A percentile compares a stretch with the other conserved stretches of the same genome.
phyloP scores from a whole-genome alignment of 2,113 vertebrate genomes.

The Menura novaehollandiae region DNA sequence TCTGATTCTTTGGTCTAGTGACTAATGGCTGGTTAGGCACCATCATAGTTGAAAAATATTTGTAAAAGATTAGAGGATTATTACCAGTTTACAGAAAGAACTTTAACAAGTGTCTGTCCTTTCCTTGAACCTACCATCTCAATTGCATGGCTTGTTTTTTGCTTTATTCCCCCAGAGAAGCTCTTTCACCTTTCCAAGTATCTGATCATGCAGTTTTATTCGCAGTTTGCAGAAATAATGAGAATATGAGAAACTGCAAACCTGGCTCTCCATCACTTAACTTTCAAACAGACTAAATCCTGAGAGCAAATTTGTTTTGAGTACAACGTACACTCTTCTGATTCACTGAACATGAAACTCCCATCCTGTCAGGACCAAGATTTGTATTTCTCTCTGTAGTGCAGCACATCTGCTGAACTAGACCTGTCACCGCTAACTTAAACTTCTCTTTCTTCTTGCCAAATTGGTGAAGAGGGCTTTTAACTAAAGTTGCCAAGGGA shows the following conservation, averaged over 20 bases:
- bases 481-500: background rate
- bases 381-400: background rate
- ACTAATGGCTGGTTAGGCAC: background rate
- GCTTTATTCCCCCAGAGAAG: background rate
- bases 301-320: background rate
- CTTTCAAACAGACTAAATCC: background rate
- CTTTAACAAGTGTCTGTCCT: background rate
- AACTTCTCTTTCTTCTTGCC: background rate
- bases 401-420: background rate
- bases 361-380: background rate
- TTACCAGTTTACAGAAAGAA: background rate
- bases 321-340: background rate
- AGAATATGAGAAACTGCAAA: background rate
- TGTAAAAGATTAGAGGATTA: background rate
- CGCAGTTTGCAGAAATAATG: background rate
- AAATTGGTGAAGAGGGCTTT: background rate
- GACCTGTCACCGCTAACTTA: background rate
- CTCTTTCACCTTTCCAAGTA: background rate
- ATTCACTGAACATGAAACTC: background rate
- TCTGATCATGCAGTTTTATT: background rate
- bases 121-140: background rate
- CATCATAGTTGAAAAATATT: background rate
- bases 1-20: background rate
- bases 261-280: background rate
- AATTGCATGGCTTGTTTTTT: background rate